Percentiles rank a stretch among this genome's conserved stretches.
These are phyloP conservation scores for Sesia bembeciformis DNA, from an alignment of 2,888 invertebrate genomes.

Conservation along the genomic window DNA sequence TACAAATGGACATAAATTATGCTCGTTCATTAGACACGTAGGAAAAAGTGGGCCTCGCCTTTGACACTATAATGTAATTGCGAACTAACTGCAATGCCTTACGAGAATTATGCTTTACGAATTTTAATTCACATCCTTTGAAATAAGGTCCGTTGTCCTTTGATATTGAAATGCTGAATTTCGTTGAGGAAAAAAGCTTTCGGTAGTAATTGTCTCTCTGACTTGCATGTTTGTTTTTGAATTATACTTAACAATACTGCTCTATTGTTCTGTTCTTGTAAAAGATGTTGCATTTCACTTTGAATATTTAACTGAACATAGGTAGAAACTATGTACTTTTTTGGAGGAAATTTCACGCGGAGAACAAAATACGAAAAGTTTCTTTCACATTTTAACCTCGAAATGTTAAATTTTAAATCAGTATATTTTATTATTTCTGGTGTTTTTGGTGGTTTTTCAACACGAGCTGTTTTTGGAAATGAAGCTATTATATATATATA, in stretches of 20 bases:
- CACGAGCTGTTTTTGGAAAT: no score
- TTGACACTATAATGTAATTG: constrained; percentile 39
- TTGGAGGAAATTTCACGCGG: no score
- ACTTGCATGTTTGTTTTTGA: not conserved
- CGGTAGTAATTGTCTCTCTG: not conserved
- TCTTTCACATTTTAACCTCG: no score
- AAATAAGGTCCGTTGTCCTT: not conserved
- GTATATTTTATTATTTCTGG: no score
- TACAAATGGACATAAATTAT: constrained; percentile 46
- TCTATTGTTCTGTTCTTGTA: not conserved
- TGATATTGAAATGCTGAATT: not conserved
- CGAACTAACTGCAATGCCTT: constrained; percentile 7
- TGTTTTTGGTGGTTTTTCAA: no score
- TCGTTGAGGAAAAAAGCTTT: not conserved
- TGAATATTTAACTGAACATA: no score
- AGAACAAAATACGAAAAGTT: no score
- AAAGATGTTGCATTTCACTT: not conserved
- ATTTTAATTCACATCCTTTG: not conserved
- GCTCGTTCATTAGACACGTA: constrained; percentile 38
- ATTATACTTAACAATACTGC: not conserved
- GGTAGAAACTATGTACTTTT: no score
- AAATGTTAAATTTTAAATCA: no score
- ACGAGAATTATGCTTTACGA: not conserved
- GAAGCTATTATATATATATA: no score
- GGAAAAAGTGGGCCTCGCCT: constrained; percentile 35